A percentile compares a stretch with the other conserved stretches of the same genome.
These are phyloP conservation scores for Thermophis baileyi DNA, from an alignment of 2,113 vertebrate species.

Conservation along the genomic window DNA sequence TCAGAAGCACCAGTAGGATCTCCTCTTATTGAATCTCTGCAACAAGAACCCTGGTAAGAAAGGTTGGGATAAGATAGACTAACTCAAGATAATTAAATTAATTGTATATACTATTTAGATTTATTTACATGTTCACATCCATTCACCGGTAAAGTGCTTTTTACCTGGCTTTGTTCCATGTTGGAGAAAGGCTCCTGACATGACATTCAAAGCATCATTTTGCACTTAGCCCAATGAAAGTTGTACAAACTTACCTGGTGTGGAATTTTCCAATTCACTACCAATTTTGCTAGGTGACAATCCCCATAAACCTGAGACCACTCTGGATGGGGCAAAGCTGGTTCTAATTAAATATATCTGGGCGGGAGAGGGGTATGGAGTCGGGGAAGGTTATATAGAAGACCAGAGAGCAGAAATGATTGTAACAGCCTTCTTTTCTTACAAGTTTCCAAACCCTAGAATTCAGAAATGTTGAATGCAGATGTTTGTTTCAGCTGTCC, in stretches of 20 bases:
- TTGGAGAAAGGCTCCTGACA: neutral
- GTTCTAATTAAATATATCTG: neutral
- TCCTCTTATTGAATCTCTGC: neutral
- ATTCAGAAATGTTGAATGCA: neutral
- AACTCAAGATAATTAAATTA: neutral
- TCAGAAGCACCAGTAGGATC: neutral
- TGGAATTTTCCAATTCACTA: neutral
- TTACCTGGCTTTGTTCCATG: neutral
- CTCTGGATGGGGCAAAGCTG: neutral
- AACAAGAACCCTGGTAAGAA: neutral
- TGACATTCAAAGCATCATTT: neutral
- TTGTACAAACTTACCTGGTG: neutral
- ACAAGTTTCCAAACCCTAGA: neutral
- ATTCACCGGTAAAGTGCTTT: neutral
- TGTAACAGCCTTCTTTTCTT: neutral
- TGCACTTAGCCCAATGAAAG: neutral
- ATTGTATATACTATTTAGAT: neutral
- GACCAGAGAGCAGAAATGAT: neutral
- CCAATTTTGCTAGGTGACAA: neutral
- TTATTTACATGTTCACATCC: neutral
- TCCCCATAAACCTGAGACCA: neutral
- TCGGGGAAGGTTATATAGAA: neutral
- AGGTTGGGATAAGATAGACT: neutral
- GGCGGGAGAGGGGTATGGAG: neutral
- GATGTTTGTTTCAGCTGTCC: neutral